Conservation (phyloP, 2,797 vertebrate species). For the Diglossa cyanea region DNA sequence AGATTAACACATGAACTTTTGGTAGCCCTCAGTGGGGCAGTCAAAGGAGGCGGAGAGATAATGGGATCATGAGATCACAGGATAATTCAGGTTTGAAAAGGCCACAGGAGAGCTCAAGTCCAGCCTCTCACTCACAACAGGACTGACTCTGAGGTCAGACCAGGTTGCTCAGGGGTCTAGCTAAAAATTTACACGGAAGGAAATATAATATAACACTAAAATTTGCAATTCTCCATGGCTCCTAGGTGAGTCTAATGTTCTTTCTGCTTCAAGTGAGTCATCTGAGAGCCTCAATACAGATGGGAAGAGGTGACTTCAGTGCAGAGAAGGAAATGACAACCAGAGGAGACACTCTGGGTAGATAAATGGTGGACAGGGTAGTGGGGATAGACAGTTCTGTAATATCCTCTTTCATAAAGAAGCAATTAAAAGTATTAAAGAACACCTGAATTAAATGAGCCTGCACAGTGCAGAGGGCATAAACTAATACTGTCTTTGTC, state of each 20-base stretch:
- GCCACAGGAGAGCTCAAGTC: neutral
- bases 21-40: neutral
- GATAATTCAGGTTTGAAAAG: neutral
- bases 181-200: neutral
- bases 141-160: neutral
- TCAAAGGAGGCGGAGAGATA: neutral
- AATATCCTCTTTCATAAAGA: neutral
- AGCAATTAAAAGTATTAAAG: neutral
- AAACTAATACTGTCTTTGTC: neutral
- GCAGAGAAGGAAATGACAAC: neutral
- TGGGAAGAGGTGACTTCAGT: neutral
- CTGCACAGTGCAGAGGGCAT: neutral
- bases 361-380: neutral
- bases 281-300: neutral
- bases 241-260: neutral
- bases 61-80: neutral
- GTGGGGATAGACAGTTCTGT: neutral
- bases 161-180: neutral
- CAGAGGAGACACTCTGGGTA: neutral
- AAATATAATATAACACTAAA: neutral
- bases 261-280: neutral
- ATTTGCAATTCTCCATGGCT: neutral
- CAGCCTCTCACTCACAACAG: neutral
- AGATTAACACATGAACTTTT: neutral
- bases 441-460: neutral